Percentiles rank a stretch among this genome's conserved stretches.
Evolutionary conservation across 2,797 vertebrate species (phyloP).

Genomic region (Lepilemur septentrionalis): DNA sequence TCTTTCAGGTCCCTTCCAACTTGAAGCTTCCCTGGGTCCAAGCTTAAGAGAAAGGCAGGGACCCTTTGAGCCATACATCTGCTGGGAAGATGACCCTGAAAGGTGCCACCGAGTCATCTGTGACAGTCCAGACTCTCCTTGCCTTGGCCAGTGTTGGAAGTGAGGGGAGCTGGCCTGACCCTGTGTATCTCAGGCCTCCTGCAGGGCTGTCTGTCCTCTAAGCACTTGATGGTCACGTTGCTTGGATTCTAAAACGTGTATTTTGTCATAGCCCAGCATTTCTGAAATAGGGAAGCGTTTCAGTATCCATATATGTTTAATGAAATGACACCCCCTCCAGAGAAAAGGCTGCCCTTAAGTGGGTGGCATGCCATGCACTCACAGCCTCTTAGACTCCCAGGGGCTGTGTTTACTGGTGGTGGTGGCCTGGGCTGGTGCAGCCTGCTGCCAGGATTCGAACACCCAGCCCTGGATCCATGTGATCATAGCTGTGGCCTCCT

Average conservation of each 20-base stretch:
- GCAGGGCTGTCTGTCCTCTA: background rate
- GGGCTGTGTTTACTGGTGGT: background rate
- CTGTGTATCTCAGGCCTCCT: background rate
- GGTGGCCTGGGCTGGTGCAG: rapidly evolving
- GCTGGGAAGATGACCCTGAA: background rate
- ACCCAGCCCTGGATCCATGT: background rate
- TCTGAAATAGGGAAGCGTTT: background rate
- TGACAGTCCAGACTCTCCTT: background rate
- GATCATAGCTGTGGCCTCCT: background rate
- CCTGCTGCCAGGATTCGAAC: background rate
- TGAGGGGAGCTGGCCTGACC: background rate
- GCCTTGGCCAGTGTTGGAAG: background rate
- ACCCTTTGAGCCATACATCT: background rate
- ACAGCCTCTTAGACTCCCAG: background rate
- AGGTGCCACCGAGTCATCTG: background rate
- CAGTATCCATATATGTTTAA: background rate
- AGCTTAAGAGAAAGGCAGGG: background rate
- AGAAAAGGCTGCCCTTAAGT: background rate
- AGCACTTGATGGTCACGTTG: background rate
- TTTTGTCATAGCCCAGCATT: background rate
- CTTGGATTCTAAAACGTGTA: background rate
- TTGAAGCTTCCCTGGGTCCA: background rate
- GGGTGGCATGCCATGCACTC: background rate
- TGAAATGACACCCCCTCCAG: background rate
- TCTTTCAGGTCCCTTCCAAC: background rate